These are phyloP conservation scores for Pachypeltis micranthus DNA, from an alignment of 1,140 invertebrate genomes.

Conservation along the genomic window DNA sequence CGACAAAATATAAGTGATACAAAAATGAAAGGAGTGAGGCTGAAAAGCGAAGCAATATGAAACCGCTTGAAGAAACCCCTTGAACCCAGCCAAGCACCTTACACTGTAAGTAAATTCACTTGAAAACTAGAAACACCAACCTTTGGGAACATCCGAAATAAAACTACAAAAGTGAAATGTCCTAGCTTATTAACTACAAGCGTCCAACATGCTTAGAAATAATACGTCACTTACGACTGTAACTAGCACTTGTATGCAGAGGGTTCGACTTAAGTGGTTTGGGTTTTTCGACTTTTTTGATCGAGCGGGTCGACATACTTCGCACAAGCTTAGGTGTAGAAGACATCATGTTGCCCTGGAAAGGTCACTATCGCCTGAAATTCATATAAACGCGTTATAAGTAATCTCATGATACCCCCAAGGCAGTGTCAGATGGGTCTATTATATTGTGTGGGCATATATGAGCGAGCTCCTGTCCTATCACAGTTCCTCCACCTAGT, in stretches of 20 bases:
- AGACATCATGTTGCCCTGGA: not conserved
- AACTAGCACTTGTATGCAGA: not conserved
- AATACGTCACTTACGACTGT: slow-evolving; percentile 1
- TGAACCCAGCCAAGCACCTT: not conserved
- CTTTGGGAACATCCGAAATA: not conserved
- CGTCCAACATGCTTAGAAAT: too few species aligned
- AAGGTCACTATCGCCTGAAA: too few species aligned
- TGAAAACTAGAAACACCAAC: slow-evolving; percentile 37
- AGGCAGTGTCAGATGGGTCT: too few species aligned
- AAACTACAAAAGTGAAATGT: not conserved
- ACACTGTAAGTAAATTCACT: slow-evolving; percentile 15
- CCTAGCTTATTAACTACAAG: not conserved
- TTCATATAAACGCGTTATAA: too few species aligned
- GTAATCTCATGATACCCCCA: too few species aligned
- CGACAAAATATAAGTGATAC: too few species aligned
- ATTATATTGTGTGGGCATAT: too few species aligned
- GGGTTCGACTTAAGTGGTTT: slow-evolving; percentile 7
- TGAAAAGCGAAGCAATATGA: too few species aligned
- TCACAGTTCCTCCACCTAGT: too few species aligned
- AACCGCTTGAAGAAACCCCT: too few species aligned
- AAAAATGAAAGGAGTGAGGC: too few species aligned
- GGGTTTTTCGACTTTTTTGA: slow-evolving; percentile 16
- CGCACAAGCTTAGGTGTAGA: not conserved
- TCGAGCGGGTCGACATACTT: slow-evolving; percentile 7
- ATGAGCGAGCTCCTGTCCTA: too few species aligned